These are phyloP conservation scores for Ypsolopha scabrella DNA, from an alignment of 2,888 invertebrate genomes.

Conservation along the genomic window DNA sequence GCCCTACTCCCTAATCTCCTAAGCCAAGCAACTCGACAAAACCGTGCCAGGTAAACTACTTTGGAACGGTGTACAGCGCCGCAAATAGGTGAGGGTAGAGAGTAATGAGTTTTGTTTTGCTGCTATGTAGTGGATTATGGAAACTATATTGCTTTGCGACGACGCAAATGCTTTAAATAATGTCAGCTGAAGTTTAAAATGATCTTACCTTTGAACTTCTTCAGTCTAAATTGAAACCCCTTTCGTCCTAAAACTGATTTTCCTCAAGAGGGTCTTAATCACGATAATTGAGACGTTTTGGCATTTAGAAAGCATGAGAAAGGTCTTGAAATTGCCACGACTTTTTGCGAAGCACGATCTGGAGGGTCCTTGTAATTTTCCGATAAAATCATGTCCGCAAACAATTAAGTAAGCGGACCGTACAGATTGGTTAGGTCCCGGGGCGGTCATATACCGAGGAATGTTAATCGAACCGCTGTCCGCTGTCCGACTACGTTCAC, in stretches of 20 bases:
- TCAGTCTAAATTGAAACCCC: too few species aligned
- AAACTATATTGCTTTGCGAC: neutral
- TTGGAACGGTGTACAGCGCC: slow-evolving; percentile 16
- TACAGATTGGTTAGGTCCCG: slow-evolving; percentile 43
- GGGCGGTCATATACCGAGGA: slow-evolving; percentile 45
- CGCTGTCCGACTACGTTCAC: slow-evolving; percentile 1
- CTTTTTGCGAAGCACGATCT: neutral
- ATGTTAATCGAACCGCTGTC: slow-evolving; percentile 41
- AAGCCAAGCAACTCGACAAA: slow-evolving; percentile 37
- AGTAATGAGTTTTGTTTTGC: slow-evolving; percentile 63
- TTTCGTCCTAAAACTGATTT: too few species aligned
- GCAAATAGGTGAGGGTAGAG: slow-evolving; percentile 32
- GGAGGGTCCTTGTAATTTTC: slow-evolving; percentile 11
- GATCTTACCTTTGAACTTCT: too few species aligned
- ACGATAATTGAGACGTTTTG: too few species aligned
- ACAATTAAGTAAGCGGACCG: slow-evolving; percentile 46
- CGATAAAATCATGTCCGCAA: slow-evolving; percentile 55
- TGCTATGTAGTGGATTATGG: neutral
- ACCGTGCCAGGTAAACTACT: neutral
- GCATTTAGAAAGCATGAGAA: too few species aligned
- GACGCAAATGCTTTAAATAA: too few species aligned
- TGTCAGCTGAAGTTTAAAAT: too few species aligned
- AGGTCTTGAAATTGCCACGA: too few species aligned
- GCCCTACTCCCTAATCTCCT: slow-evolving; percentile 58
- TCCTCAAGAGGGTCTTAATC: too few species aligned